These are phyloP conservation scores for Paradoxurus hermaphroditus DNA, from an alignment of 2,113 vertebrate genomes.

Conservation along the genomic window DNA sequence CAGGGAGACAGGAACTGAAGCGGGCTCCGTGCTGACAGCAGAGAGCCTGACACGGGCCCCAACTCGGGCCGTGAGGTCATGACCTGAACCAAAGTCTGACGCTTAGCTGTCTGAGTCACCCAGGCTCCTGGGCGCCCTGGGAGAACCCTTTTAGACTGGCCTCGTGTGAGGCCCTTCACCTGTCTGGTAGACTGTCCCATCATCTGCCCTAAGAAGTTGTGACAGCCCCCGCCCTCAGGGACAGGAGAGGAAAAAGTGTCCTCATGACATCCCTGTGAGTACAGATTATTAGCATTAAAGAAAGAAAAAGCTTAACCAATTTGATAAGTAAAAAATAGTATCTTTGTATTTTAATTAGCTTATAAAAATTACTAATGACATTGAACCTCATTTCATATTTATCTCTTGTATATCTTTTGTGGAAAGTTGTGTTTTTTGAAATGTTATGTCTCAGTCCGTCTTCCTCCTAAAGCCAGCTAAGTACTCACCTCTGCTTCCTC, in stretches of 20 bases:
- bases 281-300: neutral
- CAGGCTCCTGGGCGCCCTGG: too few species aligned
- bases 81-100: too few species aligned
- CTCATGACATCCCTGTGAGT: neutral
- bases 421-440: neutral
- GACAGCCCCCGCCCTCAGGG: fast-evolving
- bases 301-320: neutral
- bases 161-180: neutral
- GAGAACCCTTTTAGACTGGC: neutral
- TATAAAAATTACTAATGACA: neutral
- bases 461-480: neutral
- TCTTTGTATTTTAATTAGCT: neutral
- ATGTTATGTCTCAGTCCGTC: neutral
- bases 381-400: neutral
- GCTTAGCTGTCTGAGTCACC: too few species aligned
- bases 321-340: neutral
- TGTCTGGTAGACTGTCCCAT: too few species aligned
- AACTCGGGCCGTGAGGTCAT: too few species aligned
- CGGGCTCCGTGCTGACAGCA: too few species aligned
- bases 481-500: neutral
- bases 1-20: too few species aligned
- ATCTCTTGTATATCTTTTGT: neutral
- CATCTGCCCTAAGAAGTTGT: fast-evolving
- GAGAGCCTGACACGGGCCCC: too few species aligned
- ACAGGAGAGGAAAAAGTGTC: neutral